Base-by-base conservation (phyloP, 2,888 invertebrate genomes). In the Frankliniella fusca region DNA sequence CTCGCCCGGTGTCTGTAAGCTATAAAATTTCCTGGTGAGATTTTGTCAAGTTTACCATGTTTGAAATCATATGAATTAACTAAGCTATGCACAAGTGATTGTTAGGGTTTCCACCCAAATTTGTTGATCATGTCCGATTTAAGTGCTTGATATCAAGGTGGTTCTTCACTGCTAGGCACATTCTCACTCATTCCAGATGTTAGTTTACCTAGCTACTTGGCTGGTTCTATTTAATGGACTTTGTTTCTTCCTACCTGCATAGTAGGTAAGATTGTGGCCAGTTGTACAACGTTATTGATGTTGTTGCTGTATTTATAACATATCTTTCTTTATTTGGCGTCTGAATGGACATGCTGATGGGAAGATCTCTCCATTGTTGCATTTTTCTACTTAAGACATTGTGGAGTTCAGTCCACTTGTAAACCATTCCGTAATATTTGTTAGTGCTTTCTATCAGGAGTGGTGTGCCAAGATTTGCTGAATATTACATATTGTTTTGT, bases 391-490 rank as follows among this genome's bases (percentile, higher is more conserved):
- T 76, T 76, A 54, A 80, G 76, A 50, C 20, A 82, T 27, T 82
- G 80, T 61, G 82, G 80, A 80, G 50, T 80, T 38, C 80, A 80
- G 80, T 82, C 82, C 49, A 82, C 82, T 28, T 49, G 80, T 20
- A 82, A 82, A 82, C 82, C 82, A 80, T 80, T 76, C 70, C 70
- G 70, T 76, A 38, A 38, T 38, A 54, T 76, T 76, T 76, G 70
- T 76, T 76, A 23, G 70, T 76, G 70, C 70, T 27, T 76, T 27
- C 27, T 76, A 76, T 76, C 70, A 76, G 70, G 70, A 76, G 27
- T 76, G 70, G 70, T 76, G 70, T 76, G 70, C 70, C 70, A 76
- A 76, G 70, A 76, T 76, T 76, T 76, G 70, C 70, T 76, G 70
- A 76, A 76, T 76, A 76, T 76, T 76, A 27, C 70, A 70, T 70